phyloP scores from a whole-genome alignment of 2,888 invertebrate species.

The Poecilus cupreus region DNA sequence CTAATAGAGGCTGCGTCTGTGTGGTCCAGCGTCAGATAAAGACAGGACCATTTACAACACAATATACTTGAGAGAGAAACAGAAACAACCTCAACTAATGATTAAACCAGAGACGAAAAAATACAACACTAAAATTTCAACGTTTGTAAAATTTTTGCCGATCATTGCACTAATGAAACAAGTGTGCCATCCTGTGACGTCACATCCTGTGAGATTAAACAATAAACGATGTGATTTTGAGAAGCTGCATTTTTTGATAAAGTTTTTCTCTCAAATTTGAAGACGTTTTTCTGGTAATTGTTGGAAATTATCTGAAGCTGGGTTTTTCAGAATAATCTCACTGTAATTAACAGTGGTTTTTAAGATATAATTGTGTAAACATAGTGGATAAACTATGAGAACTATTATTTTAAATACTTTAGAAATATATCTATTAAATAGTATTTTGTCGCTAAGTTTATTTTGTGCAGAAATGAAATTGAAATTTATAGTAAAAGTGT shows the following conservation, averaged over 20 bases:
- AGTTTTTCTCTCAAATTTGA: background rate
- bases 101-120: background rate
- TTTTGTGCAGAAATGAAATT: too few species aligned
- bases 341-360: background rate
- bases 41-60: background rate
- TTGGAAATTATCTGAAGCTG: background rate
- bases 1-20: slow-evolving; percentile 44
- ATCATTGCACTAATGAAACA: slow-evolving; percentile 25
- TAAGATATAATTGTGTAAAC: background rate
- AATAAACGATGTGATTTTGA: background rate
- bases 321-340: background rate
- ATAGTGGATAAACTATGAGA: background rate
- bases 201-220: background rate
- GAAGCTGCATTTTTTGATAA: slow-evolving; percentile 5
- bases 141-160: slow-evolving; percentile 9
- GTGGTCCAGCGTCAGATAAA: slow-evolving; percentile 41
- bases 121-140: background rate
- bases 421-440: background rate
- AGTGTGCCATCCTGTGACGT: background rate
- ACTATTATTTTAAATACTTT: background rate
- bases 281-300: background rate
- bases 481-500: too few species aligned
- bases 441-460: background rate
- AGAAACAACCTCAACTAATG: background rate
- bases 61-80: background rate